A percentile compares a stretch with the other conserved stretches of the same genome.
phyloP scores from a whole-genome alignment of 2,113 vertebrate species.

The Sardina pilchardus region DNA sequence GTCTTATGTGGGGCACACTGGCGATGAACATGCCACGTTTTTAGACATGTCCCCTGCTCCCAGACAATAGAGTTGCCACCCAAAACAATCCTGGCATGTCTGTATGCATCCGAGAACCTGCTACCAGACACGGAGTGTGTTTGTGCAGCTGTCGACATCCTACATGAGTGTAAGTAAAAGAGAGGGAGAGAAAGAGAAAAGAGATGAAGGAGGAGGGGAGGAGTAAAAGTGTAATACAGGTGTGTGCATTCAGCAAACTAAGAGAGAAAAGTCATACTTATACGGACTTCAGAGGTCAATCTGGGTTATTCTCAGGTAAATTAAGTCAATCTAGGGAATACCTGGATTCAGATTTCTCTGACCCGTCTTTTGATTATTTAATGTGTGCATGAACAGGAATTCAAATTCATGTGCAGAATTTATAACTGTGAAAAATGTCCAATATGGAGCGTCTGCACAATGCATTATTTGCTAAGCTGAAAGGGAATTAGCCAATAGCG shows the following conservation, averaged over 20 bases:
- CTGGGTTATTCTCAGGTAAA: not conserved
- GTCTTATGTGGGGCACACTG: not conserved
- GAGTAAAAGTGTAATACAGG: not conserved
- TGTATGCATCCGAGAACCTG: not conserved
- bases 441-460: not conserved
- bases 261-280: not conserved
- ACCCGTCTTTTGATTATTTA: not conserved
- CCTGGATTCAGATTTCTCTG: not conserved
- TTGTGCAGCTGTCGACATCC: no score
- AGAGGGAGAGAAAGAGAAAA: not conserved
- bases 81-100: not conserved
- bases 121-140: no score
- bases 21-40: slow-evolving; percentile 37
- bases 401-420: not conserved
- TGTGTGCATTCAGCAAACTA: not conserved
- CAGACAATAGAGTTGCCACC: no score
- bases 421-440: not conserved
- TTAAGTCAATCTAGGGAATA: not conserved
- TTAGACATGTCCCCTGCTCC: not conserved
- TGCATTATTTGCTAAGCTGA: not conserved
- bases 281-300: not conserved
- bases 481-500: not conserved
- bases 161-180: not conserved
- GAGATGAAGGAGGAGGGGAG: not conserved
- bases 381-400: not conserved